Evolutionary conservation across 2,797 vertebrate species (phyloP).

Genomic region (Semotilus atromaculatus): DNA sequence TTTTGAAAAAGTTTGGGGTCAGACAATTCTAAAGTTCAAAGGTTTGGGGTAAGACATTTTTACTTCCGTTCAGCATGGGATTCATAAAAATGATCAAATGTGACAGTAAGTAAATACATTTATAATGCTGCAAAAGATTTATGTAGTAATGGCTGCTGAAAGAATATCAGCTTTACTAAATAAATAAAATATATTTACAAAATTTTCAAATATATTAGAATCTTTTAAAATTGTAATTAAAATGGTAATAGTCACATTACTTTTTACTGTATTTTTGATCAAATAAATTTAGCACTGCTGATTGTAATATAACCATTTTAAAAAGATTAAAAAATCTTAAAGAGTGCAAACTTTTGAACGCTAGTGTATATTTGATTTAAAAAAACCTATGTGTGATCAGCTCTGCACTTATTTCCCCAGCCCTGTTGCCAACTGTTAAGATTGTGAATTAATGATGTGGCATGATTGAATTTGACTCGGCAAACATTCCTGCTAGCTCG

Average conservation of each 20-base stretch:
- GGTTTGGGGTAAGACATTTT: not conserved
- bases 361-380: constrained; percentile 24
- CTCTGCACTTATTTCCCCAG: not conserved
- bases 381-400: not conserved
- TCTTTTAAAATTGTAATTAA: not conserved
- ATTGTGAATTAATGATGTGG: constrained; percentile 56
- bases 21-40: not conserved
- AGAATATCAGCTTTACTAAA: not conserved
- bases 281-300: not conserved
- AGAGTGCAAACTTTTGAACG: not conserved
- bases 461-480: constrained; percentile 45
- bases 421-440: constrained; percentile 53
- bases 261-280: not conserved
- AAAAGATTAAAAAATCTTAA: not conserved
- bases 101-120: not conserved
- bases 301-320: not conserved
- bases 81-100: not conserved
- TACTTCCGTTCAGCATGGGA: not conserved
- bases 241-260: not conserved
- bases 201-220: not conserved
- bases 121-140: not conserved
- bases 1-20: not conserved
- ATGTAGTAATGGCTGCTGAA: not conserved
- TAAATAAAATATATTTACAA: not conserved
- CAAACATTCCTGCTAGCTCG: constrained; percentile 24